Base-by-base conservation (phyloP, 2,113 vertebrate genomes). In the Paralichthys olivaceus region DNA sequence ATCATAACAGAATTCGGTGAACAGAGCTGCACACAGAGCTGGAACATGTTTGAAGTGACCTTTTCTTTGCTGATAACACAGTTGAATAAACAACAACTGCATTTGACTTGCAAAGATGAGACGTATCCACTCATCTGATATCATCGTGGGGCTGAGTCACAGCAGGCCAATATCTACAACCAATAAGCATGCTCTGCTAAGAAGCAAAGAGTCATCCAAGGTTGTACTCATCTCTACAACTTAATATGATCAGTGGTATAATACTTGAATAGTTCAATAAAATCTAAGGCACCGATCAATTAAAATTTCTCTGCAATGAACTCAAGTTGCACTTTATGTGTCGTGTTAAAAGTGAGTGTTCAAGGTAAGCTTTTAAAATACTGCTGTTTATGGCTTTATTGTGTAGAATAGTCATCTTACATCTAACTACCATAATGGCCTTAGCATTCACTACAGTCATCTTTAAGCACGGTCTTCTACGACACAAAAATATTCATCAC, bases 51-150 rank as follows among this genome's bases (percentile, higher is more conserved):
- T 53, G 65, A 79, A 72, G 43, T 66, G 66, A 81, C 80, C 77
- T 83, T 86, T 91, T 81, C 74, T 62, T 59, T 51, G 54, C 47
- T 53, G 61, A 87, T 84, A 53, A 74, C 73, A 79, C 82, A 83
- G 79, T 32, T 77, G 65, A 81, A 72, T 74, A 84, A 87, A 86
- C 79, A 87, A 54, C 19, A 32, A 20, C 40, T 53, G 37, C 26
- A 20, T 64, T 26, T 26, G 57, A 61, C 58, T 69, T 57, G 20
- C 29, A 67, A 75, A 75, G 43, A 80, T 64, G 59, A 85, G 69
- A 83, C 80, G 63, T 25, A 28, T 67, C 62, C 59, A 63, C 64
- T 85, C 57, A 83, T 87, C 23, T 72, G 51, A 80, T 80, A 65
- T 71, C 53, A 84, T 84, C 65, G 58, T 2, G 5, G 26, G 22